Percentiles rank a stretch among this genome's conserved stretches.
Evolutionary conservation across 2,797 vertebrate species (phyloP).

Genomic region (Pyrrhura leucotis): DNA sequence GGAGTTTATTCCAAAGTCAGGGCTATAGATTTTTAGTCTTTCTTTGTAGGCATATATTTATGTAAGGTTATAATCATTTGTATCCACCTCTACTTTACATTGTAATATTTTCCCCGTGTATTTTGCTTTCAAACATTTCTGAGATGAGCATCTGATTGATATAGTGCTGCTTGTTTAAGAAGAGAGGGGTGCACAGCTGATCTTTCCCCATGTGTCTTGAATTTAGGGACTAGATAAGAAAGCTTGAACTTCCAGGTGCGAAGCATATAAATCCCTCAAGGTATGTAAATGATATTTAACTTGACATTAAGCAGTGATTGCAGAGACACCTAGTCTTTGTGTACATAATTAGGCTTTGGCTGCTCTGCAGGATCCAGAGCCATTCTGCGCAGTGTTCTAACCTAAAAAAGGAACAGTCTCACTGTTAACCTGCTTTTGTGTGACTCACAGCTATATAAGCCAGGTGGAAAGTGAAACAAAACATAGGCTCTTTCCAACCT

Average conservation of each 20-base stretch:
- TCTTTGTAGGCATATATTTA: background rate
- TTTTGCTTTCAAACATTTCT: background rate
- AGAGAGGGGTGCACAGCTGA: background rate
- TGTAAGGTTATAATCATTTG: background rate
- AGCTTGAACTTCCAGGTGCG: background rate
- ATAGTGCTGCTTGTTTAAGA: background rate
- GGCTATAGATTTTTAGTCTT: background rate
- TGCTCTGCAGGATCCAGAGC: background rate
- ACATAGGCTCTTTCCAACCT: fast-evolving
- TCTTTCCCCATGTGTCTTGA: background rate
- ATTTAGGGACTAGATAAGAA: background rate
- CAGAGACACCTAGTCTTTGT: background rate
- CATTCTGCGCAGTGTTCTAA: background rate
- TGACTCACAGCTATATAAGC: background rate
- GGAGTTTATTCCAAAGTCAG: background rate
- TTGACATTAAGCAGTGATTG: background rate
- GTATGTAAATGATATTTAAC: background rate
- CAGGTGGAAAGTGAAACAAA: background rate
- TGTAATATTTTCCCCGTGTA: background rate
- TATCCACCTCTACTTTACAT: background rate
- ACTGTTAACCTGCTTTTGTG: background rate
- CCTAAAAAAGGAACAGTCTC: background rate
- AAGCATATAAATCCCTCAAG: background rate
- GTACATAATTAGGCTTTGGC: background rate
- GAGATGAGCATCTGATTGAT: background rate